A percentile compares a stretch with the other conserved stretches of the same genome.
These are phyloP conservation scores for Agrotis segetum DNA, from an alignment of 2,888 invertebrate species.

Conservation along the genomic window DNA sequence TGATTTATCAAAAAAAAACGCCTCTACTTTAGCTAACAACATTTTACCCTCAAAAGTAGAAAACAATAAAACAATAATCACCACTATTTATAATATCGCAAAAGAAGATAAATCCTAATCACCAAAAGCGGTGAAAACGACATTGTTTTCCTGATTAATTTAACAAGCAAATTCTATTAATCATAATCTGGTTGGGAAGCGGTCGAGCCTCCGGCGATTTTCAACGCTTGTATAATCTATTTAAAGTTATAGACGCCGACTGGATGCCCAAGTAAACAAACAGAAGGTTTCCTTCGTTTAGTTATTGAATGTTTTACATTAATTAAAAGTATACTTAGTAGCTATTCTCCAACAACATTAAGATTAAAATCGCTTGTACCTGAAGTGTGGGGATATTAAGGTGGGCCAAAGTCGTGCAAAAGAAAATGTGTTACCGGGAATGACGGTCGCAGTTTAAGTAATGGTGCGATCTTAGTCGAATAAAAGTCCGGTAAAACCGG, in stretches of 20 bases:
- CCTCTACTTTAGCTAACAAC: not conserved
- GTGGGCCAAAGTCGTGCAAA: too few species aligned
- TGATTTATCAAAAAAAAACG: too few species aligned
- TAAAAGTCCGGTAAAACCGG: not conserved
- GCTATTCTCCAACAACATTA: too few species aligned
- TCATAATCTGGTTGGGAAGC: conserved; percentile 67
- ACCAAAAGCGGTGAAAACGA: conserved; percentile 25
- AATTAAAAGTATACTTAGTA: too few species aligned
- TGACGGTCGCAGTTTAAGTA: too few species aligned
- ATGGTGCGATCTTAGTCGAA: not conserved
- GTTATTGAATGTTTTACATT: not conserved
- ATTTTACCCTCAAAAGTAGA: not conserved
- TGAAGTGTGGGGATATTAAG: too few species aligned
- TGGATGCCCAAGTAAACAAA: not conserved
- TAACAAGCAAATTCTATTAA: conserved; percentile 75
- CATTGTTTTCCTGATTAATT: conserved; percentile 69
- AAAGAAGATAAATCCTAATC: conserved; percentile 19
- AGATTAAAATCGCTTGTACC: too few species aligned
- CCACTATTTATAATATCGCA: conserved; percentile 4
- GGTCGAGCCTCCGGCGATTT: conserved; percentile 64
- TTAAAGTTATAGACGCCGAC: conserved; percentile 45
- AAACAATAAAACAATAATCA: conserved; percentile 7
- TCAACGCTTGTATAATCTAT: conserved; percentile 61
- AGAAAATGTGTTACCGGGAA: too few species aligned
- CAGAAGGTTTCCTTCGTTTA: not conserved